A percentile compares a stretch with the other conserved stretches of the same genome.
These are phyloP conservation scores for Chalcis sispes DNA, from an alignment of 2,888 invertebrate genomes.

Conservation along the genomic window DNA sequence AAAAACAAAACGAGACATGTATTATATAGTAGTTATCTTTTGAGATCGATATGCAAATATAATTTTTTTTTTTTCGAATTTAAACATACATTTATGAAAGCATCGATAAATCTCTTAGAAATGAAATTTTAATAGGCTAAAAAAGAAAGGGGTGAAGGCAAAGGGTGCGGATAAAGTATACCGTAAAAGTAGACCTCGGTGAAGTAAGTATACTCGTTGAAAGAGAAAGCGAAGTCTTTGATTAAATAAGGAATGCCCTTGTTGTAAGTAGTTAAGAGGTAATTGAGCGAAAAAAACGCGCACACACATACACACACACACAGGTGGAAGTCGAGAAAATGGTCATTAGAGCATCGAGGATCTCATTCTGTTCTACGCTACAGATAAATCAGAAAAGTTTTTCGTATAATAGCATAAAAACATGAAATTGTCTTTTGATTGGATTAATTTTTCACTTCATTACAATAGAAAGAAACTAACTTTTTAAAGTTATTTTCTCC, in stretches of 20 bases:
- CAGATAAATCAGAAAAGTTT: conserved; percentile 20
- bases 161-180: not conserved
- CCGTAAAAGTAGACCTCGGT: conserved; percentile 13
- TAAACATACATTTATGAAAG: too few species aligned
- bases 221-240: conserved; percentile 37
- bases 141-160: conserved; percentile 4
- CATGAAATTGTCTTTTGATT: conserved; percentile 27
- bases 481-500: not conserved
- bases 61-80: too few species aligned
- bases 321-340: conserved; percentile 23
- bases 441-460: conserved; percentile 16
- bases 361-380: not conserved
- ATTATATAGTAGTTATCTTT: too few species aligned
- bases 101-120: too few species aligned
- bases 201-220: conserved; percentile 7
- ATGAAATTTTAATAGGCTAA: conserved; percentile 4
- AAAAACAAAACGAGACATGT: too few species aligned
- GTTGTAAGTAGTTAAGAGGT: conserved; percentile 42
- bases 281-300: conserved; percentile 23
- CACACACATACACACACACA: not conserved
- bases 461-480: not conserved
- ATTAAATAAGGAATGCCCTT: conserved; percentile 42
- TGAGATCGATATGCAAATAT: too few species aligned
- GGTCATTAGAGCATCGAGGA: conserved; percentile 23
- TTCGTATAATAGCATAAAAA: conserved; percentile 22